Percentiles rank a stretch among this genome's conserved stretches.
These are phyloP conservation scores for Neosilurus mollespiculum DNA, from an alignment of 2,797 vertebrate species.

Conservation along the genomic window DNA sequence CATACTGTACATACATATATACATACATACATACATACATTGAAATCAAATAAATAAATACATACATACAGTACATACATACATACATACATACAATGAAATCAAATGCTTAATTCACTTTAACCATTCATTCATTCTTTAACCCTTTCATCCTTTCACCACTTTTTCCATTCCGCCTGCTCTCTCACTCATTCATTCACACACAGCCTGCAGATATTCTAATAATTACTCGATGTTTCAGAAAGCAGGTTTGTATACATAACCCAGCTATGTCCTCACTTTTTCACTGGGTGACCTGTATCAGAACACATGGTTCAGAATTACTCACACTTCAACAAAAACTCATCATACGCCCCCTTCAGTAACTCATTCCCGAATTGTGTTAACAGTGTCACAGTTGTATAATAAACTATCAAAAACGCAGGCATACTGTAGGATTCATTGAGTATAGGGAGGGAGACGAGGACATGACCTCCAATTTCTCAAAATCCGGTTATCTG, in stretches of 20 bases:
- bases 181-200: not conserved
- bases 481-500: not conserved
- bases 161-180: not conserved
- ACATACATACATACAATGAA: too few species aligned
- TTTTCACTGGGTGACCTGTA: not conserved
- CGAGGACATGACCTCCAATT: not conserved
- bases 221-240: not conserved
- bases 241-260: not conserved
- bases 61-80: too few species aligned
- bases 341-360: not conserved
- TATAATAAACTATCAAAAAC: constrained; percentile 2
- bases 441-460: not conserved
- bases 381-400: constrained; percentile 14
- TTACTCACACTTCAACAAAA: not conserved
- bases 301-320: not conserved
- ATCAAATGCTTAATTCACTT: too few species aligned
- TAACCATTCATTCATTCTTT: too few species aligned
- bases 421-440: not conserved
- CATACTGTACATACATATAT: too few species aligned
- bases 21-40: too few species aligned
- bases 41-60: too few species aligned
- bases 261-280: not conserved
- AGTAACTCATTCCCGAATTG: constrained; percentile 8
- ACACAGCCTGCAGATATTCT: constrained; percentile 1
- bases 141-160: not conserved